Base-by-base conservation (phyloP, 2,888 invertebrate species). In the Hyles lineata region DNA sequence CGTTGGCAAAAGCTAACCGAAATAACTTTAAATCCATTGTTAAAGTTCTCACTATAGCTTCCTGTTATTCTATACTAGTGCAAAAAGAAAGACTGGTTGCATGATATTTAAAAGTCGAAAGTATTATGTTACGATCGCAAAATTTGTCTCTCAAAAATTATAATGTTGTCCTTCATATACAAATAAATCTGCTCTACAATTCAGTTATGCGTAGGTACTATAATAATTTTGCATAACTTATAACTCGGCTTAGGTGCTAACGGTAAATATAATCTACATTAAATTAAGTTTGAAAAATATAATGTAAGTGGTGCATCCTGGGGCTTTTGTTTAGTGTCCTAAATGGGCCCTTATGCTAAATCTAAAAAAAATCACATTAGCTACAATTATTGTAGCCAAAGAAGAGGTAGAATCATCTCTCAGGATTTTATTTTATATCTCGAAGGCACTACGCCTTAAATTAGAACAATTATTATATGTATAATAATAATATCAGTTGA, bases 41-140 rank as follows among this genome's bases (percentile, higher is more conserved):
- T 43, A 11, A 43, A 43, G 11, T 43, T 43, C 43, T 59, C 7
- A 59, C n/a, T 17, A 61, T 3, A 29, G 29, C 25, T 61, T 61
- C 61, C 61, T 61, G 61, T 29, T 19, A 61, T 61, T 61, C 61
- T 19, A 61, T 29, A 55, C 61, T 29, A 32, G 23, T 25, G 25
- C 61, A 61, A 61, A 55, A 61, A 61, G 61, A 61, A 61, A 61
- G 61, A 29, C 17, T 29, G 61, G 25, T 61, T 19, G 19, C 61
- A 19, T 61, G 61, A 29, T 61, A 61, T 61, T 61, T 32, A 61
- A 55, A 61, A 29, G 29, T 61, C 29, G 61, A 32, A 32, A 32
- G n/a, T 62, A 62, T 62, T 32, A 32, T 19, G 9, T 62, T 62
- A 62, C 62, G 6, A 35, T 62, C 32, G 32, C 62, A 35, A 35